A percentile compares a stretch with the other conserved stretches of the same genome.
Evolutionary conservation across 2,113 vertebrate species (phyloP).

Genomic region (Struthidea cinerea): DNA sequence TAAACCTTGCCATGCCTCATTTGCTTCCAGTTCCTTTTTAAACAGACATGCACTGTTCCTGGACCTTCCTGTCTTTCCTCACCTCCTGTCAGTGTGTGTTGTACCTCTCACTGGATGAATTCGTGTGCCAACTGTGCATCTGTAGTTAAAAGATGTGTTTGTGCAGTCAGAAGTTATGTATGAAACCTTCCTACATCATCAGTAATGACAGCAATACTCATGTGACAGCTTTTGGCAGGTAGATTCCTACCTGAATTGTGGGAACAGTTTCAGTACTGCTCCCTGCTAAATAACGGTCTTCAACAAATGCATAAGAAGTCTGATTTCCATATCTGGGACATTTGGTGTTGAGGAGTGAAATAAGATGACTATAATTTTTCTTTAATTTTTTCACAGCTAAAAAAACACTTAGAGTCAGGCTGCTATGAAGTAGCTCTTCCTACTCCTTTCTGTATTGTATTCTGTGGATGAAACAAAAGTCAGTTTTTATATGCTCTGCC

Average conservation of each 20-base stretch:
- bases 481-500: not conserved
- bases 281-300: not conserved
- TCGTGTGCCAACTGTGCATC: not conserved
- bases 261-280: not conserved
- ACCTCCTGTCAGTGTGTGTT: not conserved
- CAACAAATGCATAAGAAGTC: not conserved
- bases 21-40: slow-evolving; percentile 31
- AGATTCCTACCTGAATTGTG: not conserved
- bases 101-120: not conserved
- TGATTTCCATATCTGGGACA: not conserved
- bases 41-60: not conserved
- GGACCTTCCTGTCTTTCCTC: slow-evolving; percentile 2
- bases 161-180: not conserved
- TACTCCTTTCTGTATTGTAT: not conserved
- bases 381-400: not conserved
- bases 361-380: not conserved
- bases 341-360: not conserved
- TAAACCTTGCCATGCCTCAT: slow-evolving; percentile 1
- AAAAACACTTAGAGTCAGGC: not conserved
- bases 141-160: too few relatives aligned
- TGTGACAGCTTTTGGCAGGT: not conserved
- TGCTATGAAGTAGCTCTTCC: not conserved
- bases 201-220: not conserved
- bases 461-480: not conserved
- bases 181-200: not conserved